Evolutionary conservation across 35 echinoderm and acorn worm genomes (phyloP), one percentile per base, ranked within the genome.

Genomic region (Ophiothrix spiculata): DNA sequence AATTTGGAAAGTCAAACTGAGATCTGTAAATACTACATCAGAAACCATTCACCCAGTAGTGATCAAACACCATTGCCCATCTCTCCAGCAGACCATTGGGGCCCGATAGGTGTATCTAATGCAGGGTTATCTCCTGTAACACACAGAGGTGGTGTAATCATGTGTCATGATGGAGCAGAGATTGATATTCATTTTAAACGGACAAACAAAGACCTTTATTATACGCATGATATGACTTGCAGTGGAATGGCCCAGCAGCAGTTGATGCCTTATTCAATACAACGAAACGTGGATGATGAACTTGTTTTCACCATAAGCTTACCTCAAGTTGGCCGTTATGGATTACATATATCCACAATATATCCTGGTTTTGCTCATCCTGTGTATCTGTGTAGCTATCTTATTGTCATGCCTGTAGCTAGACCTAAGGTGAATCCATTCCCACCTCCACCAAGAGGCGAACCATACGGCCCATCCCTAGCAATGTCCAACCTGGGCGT

Each of bases 1-100:
- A 99, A 94, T 75, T 23, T 93, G 0, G 96, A 99, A 89, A 99
- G 88, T n/a, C 79, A 90, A 42, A 99, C 96, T 0, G 96, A 99
- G 69, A 90, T 99, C 42, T 99, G 96, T 45, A 75, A 90, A 2
- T 99, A 94, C 39, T 69, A 88, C 4, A 49, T 99, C n/a, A 77
- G 85, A 2, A 83, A 87, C 34, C 42, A 83, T 63, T 38, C 79
- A 41, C 92, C 96, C 0, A 91, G 91, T 74, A 75, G 32, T 32
- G 96, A 99, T 81, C 32, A 38, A 32, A 41, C 64, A 11, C 96
- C 96, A 0, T 88, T 99, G 17, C 96, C 96, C 0, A n/a, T 32
- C 0, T 89, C 89, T 16, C 91, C 96, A 29, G 89, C 89, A 1
- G 89, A 94, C 38, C 92, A 94, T 56, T 99, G 96, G 92, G 96